These are phyloP conservation scores for Dicranocentrus wangi DNA, from an alignment of 2,888 invertebrate genomes.

Conservation along the genomic window DNA sequence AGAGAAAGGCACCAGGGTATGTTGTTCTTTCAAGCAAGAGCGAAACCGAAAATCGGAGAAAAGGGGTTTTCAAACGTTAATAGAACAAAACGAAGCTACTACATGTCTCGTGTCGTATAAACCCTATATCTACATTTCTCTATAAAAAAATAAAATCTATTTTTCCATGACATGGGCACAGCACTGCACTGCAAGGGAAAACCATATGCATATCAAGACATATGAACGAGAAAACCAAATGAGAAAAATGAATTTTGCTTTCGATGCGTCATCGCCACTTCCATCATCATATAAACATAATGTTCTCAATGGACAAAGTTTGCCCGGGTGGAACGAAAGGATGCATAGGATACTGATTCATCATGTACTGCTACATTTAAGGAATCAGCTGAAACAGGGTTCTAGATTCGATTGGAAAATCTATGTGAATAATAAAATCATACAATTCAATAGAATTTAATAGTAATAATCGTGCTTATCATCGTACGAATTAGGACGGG, in stretches of 20 bases:
- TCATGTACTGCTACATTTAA: background rate
- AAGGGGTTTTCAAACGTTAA: too few relatives aligned
- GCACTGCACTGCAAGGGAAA: too few relatives aligned
- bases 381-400: background rate
- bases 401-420: background rate
- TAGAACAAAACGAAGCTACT: too few relatives aligned
- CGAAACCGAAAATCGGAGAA: background rate
- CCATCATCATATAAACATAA: slow-evolving; percentile 16
- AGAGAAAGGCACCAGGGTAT: too few relatives aligned
- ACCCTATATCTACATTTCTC: too few relatives aligned
- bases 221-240: too few relatives aligned
- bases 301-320: slow-evolving; percentile 5
- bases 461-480: slow-evolving; percentile 50
- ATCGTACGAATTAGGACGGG: slow-evolving; percentile 28
- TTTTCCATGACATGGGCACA: too few relatives aligned
- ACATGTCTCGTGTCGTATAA: too few relatives aligned
- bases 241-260: too few relatives aligned
- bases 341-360: slow-evolving; percentile 20
- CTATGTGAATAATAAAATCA: slow-evolving; percentile 24
- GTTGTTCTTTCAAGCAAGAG: too few relatives aligned
- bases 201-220: too few relatives aligned
- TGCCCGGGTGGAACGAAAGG: slow-evolving; percentile 23
- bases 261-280: slow-evolving; percentile 21
- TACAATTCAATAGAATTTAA: slow-evolving; percentile 47
- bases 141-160: too few relatives aligned